phyloP scores from a whole-genome alignment of 2,888 invertebrate species.

The Acleris laterana region DNA sequence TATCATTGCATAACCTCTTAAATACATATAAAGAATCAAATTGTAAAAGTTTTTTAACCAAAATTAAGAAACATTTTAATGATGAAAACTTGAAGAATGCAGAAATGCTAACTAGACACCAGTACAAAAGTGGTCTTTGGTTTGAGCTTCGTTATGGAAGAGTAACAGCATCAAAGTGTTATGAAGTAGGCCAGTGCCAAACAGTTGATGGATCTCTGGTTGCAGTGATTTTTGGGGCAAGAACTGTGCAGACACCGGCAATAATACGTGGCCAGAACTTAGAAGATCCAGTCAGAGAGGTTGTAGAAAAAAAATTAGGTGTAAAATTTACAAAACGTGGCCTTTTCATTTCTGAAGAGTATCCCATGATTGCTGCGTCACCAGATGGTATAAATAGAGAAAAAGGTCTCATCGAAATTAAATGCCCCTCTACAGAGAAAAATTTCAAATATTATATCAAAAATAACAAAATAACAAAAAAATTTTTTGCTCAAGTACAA shows the following conservation, averaged over 20 bases:
- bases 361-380: conserved; percentile 31
- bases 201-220: conserved; percentile 29
- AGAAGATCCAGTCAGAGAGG: not conserved
- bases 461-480: conserved; percentile 18
- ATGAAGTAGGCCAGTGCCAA: conserved; percentile 27
- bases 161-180: conserved; percentile 30
- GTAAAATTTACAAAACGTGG: not conserved
- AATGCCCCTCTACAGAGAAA: conserved; percentile 26
- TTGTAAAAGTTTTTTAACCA: not conserved
- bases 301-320: not conserved
- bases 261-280: not conserved
- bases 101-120: conserved; percentile 16
- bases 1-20: not conserved
- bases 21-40: not conserved
- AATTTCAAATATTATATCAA: conserved; percentile 24
- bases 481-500: conserved; percentile 26
- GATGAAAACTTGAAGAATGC: not conserved
- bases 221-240: conserved; percentile 8
- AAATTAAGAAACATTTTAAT: not conserved
- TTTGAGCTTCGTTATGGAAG: conserved; percentile 31
- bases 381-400: conserved; percentile 28
- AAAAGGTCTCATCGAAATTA: conserved; percentile 16
- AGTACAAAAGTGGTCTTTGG: conserved; percentile 19
- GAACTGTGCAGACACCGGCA: not conserved
- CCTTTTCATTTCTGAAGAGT: conserved; percentile 2